These are phyloP conservation scores for Dryocosmus kuriphilus DNA, from an alignment of 2,888 invertebrate genomes.

Conservation along the genomic window DNA sequence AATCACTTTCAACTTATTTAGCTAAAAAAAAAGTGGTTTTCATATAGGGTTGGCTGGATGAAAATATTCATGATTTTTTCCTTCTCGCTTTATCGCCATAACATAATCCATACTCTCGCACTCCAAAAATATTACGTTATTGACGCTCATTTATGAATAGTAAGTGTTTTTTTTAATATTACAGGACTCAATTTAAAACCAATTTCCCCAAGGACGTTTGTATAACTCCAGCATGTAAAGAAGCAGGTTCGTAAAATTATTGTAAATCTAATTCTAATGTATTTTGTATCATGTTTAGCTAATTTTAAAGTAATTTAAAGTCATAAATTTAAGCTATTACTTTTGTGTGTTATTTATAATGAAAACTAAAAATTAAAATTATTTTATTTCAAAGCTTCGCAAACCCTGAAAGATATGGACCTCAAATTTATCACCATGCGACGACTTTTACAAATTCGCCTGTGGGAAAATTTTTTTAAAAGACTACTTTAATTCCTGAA, in stretches of 20 bases:
- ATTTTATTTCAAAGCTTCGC: conserved; percentile 80
- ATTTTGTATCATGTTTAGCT: no score
- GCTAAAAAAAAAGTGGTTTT: no score
- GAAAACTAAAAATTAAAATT: not conserved
- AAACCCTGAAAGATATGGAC: conserved; percentile 85
- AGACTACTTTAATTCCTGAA: conserved; percentile 86
- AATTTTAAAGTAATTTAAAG: no score
- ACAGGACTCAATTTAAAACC: not conserved
- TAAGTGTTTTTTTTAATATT: not conserved
- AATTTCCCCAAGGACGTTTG: not conserved
- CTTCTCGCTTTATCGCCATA: no score
- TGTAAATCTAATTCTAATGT: not conserved
- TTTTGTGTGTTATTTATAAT: no score
- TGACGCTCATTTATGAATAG: not conserved
- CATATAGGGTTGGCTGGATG: no score
- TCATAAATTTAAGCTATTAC: no score
- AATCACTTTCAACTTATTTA: no score
- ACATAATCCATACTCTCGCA: no score
- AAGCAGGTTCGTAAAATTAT: not conserved
- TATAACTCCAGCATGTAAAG: not conserved
- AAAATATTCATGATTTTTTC: no score
- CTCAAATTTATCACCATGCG: conserved; percentile 85
- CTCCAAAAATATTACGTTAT: no score
- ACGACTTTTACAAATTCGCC: conserved; percentile 89
- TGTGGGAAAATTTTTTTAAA: conserved; percentile 88